Evolutionary conservation across 2,797 vertebrate genomes (phyloP), one percentile per base, ranked within the genome.

Genomic region (Gorsachius magnificus): DNA sequence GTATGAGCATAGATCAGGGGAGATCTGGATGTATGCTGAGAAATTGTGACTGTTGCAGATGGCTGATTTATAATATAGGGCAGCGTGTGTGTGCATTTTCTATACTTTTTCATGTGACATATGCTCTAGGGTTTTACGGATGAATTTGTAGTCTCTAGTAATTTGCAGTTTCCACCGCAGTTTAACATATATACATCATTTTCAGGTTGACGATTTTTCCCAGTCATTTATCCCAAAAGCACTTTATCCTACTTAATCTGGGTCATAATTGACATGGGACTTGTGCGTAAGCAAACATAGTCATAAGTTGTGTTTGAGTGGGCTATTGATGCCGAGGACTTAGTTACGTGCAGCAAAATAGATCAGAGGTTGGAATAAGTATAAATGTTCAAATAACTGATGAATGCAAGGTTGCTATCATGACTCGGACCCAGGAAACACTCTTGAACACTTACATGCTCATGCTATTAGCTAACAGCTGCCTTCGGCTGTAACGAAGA

Each of bases 131-230:
- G 69, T 38, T 96, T 96, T 86, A 96, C 26, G 16, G 78, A 54
- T 92, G 84, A 83, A 28, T 96, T 70, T 86, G 69, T 90, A 63
- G 84, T 50, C 69, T 89, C 16, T 50, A 57, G 61, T 69, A 80
- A 87, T 83, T 76, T 90, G 33, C 83, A 41, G 70, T 83, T 89
- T 79, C 88, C 63, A 25, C 38, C 0, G 2, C 12, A 1, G 51
- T 87, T 93, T 83, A 57, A 45, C 38, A 88, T 74, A 76, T 48
- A 90, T 25, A 24, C 89, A 89, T 95, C 54, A 5, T 93, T 95
- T 95, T 96, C 96, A 93, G 79, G 83, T 85, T 93, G 95, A 85
- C 94, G 95, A 88, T 89, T 95, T 95, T 94, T 91, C 93, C 83
- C 85, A 91, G 80, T 76, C 83, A 76, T 94, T 94, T 93, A 63